A percentile compares a stretch with the other conserved stretches of the same genome.
phyloP scores from a whole-genome alignment of 2,888 invertebrate species.

The Andricus curvator region DNA sequence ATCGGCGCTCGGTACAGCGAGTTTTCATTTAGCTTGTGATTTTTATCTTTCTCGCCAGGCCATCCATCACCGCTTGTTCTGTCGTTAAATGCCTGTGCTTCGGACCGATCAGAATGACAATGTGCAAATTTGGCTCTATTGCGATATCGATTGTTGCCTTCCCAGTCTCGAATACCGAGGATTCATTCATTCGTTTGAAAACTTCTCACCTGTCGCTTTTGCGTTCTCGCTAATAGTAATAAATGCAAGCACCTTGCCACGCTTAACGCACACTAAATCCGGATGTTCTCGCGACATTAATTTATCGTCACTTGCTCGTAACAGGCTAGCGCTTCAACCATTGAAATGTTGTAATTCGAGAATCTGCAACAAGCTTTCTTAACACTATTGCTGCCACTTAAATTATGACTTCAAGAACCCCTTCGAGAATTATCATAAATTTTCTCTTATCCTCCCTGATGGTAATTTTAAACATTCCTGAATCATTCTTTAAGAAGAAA shows the following conservation, averaged over 20 bases:
- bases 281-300: slow-evolving; percentile 15
- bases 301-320: not conserved
- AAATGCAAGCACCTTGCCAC: slow-evolving; percentile 37
- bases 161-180: slow-evolving; percentile 35
- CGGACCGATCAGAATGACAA: slow-evolving; percentile 48
- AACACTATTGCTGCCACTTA: slow-evolving; percentile 32
- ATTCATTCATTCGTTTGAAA: slow-evolving; percentile 41
- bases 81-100: slow-evolving; percentile 51
- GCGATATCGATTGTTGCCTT: slow-evolving; percentile 50
- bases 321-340: not conserved
- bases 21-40: slow-evolving; percentile 49
- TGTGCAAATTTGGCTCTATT: slow-evolving; percentile 55
- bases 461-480: not conserved
- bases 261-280: slow-evolving; percentile 25
- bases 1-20: slow-evolving; percentile 28
- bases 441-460: not conserved
- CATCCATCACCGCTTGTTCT: slow-evolving; percentile 55
- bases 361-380: slow-evolving; percentile 46
- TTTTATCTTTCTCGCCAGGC: slow-evolving; percentile 46
- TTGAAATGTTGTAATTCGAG: not conserved
- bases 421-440: not conserved
- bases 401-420: not conserved
- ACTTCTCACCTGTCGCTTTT: slow-evolving; percentile 43
- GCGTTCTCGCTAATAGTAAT: slow-evolving; percentile 12
- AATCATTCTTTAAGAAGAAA: not conserved